These are phyloP conservation scores for Emys orbicularis DNA, from an alignment of 2,797 vertebrate species.

Conservation along the genomic window DNA sequence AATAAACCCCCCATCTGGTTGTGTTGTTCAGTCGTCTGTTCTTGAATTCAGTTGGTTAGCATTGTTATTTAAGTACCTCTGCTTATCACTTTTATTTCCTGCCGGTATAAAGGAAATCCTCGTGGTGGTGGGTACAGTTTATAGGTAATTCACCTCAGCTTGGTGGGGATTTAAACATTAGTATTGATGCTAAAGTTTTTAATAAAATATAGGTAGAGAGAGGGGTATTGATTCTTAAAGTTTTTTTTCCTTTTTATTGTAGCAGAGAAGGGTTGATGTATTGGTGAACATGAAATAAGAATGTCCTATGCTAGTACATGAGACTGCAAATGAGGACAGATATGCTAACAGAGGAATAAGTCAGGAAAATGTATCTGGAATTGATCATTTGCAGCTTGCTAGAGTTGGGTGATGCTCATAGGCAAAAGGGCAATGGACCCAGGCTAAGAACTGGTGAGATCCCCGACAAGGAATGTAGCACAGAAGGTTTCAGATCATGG, in stretches of 20 bases:
- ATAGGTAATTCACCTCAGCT: conserved; percentile 74
- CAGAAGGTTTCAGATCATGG: not conserved
- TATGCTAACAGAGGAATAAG: not conserved
- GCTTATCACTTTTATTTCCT: not conserved
- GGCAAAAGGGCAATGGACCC: not conserved
- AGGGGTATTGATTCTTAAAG: conserved; percentile 50
- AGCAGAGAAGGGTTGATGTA: not conserved
- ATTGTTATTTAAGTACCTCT: not conserved
- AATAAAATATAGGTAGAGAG: conserved; percentile 69
- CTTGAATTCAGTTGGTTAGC: not conserved
- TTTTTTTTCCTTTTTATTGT: conserved; percentile 49
- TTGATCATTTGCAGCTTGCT: not conserved
- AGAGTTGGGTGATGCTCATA: not conserved
- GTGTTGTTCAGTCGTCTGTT: not conserved
- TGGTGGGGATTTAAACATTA: conserved; percentile 64
- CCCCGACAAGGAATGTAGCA: not conserved
- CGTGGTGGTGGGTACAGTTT: conserved; percentile 40
- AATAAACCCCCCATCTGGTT: not conserved
- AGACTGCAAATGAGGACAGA: not conserved
- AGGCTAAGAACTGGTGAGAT: not conserved
- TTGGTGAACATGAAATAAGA: not conserved
- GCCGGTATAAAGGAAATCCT: not conserved
- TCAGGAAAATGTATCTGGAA: not conserved
- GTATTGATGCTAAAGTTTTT: conserved; percentile 73
- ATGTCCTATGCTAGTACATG: not conserved